Evolutionary conservation across 2,888 invertebrate species (phyloP).

Genomic region (Danaus chrysippus): DNA sequence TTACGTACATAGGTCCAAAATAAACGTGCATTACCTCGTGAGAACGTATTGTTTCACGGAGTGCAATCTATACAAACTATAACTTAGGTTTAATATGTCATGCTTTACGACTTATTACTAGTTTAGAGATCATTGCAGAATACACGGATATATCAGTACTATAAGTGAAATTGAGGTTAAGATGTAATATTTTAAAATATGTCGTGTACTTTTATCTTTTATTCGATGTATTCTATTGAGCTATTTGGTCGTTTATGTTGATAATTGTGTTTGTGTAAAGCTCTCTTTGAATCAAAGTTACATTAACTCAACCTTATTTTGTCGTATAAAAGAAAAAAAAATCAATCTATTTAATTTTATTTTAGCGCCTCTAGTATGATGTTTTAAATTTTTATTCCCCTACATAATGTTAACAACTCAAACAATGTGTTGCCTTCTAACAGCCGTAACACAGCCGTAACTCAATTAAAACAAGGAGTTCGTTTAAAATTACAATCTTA

Average conservation of each 20-base stretch:
- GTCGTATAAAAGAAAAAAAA: neutral
- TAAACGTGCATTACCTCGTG: slow-evolving; percentile 68
- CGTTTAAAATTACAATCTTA: slow-evolving; percentile 64
- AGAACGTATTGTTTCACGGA: slow-evolving; percentile 68
- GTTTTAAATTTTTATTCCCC: neutral
- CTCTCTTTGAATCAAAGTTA: too few relatives aligned
- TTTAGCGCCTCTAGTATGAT: neutral
- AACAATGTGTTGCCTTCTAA: slow-evolving; percentile 21
- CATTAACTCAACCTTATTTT: neutral
- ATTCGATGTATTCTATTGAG: too few relatives aligned
- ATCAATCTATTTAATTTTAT: neutral
- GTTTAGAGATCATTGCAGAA: too few relatives aligned
- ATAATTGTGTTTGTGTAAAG: too few relatives aligned
- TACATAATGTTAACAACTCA: slow-evolving; percentile 11
- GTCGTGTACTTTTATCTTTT: too few relatives aligned
- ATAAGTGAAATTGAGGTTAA: too few relatives aligned
- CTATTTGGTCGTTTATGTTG: too few relatives aligned
- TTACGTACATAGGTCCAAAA: slow-evolving; percentile 56
- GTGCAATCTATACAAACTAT: slow-evolving; percentile 54
- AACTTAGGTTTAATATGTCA: slow-evolving; percentile 25
- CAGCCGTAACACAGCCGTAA: slow-evolving; percentile 61
- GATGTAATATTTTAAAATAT: too few relatives aligned
- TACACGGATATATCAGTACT: too few relatives aligned
- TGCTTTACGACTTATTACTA: neutral
- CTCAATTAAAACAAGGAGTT: slow-evolving; percentile 71